Percentiles rank a stretch among this genome's conserved stretches.
Conservation (phyloP, 2,113 vertebrate species). For the Solea senegalensis region DNA sequence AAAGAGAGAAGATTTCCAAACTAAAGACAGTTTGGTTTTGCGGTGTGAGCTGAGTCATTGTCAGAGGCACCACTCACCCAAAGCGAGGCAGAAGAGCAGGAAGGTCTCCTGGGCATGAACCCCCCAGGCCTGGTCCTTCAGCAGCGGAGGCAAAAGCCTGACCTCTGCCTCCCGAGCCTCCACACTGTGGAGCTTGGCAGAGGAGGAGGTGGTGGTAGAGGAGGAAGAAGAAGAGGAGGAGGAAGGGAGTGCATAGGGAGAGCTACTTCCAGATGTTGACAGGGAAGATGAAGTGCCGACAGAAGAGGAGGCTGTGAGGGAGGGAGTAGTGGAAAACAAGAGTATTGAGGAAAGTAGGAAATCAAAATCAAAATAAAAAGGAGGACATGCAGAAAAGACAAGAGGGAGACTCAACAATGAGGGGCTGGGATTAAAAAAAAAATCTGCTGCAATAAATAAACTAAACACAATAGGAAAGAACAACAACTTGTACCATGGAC, state of each 20-base stretch:
- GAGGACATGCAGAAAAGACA: slow-evolving; percentile 54
- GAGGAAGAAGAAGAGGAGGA: slow-evolving; percentile 71
- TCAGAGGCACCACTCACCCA: slow-evolving; percentile 88
- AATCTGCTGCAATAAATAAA: slow-evolving; percentile 58
- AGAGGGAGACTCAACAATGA: slow-evolving; percentile 2
- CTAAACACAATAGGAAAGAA: slow-evolving; percentile 15
- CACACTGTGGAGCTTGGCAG: slow-evolving; percentile 79
- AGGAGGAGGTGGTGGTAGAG: slow-evolving; percentile 79
- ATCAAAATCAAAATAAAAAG: slow-evolving; percentile 20
- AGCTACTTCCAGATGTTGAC: slow-evolving; percentile 84
- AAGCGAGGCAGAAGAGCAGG: slow-evolving; percentile 94
- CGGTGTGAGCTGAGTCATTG: slow-evolving; percentile 21
- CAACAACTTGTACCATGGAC: slow-evolving; percentile 4
- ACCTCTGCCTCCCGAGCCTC: slow-evolving; percentile 79
- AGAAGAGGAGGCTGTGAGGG: slow-evolving; percentile 83
- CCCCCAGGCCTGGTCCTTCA: slow-evolving; percentile 92
- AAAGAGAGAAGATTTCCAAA: background rate
- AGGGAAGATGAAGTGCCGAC: slow-evolving; percentile 87
- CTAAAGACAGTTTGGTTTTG: slow-evolving; percentile 3
- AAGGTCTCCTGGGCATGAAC: slow-evolving; percentile 87
- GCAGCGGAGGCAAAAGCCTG: slow-evolving; percentile 90
- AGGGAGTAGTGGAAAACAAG: slow-evolving; percentile 62
- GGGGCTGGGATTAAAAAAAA: slow-evolving; percentile 13
- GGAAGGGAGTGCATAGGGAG: slow-evolving; percentile 78
- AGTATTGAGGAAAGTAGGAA: slow-evolving; percentile 79